phyloP scores from a whole-genome alignment of 2,888 invertebrate genomes.

The Resseliella maxima region DNA sequence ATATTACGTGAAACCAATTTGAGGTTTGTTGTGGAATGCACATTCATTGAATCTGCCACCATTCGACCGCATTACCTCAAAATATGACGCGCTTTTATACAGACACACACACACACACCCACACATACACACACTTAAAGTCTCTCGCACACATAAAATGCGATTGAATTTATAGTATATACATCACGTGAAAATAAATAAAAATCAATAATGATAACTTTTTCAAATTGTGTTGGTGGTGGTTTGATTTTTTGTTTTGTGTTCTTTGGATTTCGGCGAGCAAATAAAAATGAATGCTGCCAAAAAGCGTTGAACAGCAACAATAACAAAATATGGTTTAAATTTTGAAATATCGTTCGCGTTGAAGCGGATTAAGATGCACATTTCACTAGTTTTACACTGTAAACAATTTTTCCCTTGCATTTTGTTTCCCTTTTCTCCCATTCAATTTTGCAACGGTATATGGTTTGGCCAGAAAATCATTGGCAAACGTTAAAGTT shows the following conservation, averaged over 20 bases:
- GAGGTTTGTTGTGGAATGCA: not conserved
- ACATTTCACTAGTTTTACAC: not conserved
- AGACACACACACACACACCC: not conserved
- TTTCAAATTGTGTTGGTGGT: not conserved
- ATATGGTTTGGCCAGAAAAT: not conserved
- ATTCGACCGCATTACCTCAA: not conserved
- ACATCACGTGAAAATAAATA: slow-evolving; percentile 31
- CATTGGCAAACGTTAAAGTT: slow-evolving; percentile 30
- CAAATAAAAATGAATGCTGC: slow-evolving; percentile 14
- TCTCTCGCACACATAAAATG: not conserved
- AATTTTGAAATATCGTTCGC: slow-evolving; percentile 31
- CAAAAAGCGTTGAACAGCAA: not conserved
- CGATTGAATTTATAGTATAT: not conserved
- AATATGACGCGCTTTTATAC: not conserved
- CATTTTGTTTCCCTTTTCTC: not conserved
- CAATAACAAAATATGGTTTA: slow-evolving; percentile 18
- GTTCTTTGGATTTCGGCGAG: not conserved
- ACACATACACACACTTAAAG: too few species aligned
- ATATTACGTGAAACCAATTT: slow-evolving; percentile 51
- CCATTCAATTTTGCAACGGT: not conserved
- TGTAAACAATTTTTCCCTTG: not conserved
- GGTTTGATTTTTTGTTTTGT: too few species aligned
- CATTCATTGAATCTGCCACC: not conserved
- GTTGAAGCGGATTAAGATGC: slow-evolving; percentile 46
- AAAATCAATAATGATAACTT: slow-evolving; percentile 51